phyloP scores from a whole-genome alignment of 2,888 invertebrate genomes.

The Gymnocheta viridis region DNA sequence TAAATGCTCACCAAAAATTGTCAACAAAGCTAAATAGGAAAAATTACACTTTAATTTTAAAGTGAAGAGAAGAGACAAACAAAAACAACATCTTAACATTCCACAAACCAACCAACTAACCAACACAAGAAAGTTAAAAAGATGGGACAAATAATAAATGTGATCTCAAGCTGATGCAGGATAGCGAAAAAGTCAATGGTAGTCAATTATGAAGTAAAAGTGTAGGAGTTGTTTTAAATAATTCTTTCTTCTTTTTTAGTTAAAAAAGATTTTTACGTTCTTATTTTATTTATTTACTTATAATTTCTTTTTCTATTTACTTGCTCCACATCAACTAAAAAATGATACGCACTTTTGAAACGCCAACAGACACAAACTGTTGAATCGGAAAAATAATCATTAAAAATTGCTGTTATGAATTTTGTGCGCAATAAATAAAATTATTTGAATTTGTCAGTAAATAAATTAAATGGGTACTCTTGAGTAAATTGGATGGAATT shows the following conservation, averaged over 20 bases:
- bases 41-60: slow-evolving; percentile 31
- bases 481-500: neutral
- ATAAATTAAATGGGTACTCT: neutral
- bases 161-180: slow-evolving; percentile 21
- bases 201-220: neutral
- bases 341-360: slow-evolving; percentile 13
- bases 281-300: neutral
- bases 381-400: slow-evolving; percentile 29
- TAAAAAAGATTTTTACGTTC: neutral
- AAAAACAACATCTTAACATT: too few relatives aligned
- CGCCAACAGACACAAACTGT: slow-evolving; percentile 30
- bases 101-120: too few relatives aligned
- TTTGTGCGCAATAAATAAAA: slow-evolving; percentile 9
- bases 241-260: too few relatives aligned
- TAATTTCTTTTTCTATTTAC: neutral
- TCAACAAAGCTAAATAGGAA: slow-evolving; percentile 29
- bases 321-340: slow-evolving; percentile 37
- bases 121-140: neutral
- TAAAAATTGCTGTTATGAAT: slow-evolving; percentile 19
- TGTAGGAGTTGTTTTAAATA: neutral
- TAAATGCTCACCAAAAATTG: slow-evolving; percentile 21
- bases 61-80: neutral
- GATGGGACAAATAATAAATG: slow-evolving; percentile 24
- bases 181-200: neutral
- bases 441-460: neutral